A percentile compares a stretch with the other conserved stretches of the same genome.
Evolutionary conservation across 1,140 invertebrate genomes (phyloP).

Genomic region (Heliconius eleuchia): DNA sequence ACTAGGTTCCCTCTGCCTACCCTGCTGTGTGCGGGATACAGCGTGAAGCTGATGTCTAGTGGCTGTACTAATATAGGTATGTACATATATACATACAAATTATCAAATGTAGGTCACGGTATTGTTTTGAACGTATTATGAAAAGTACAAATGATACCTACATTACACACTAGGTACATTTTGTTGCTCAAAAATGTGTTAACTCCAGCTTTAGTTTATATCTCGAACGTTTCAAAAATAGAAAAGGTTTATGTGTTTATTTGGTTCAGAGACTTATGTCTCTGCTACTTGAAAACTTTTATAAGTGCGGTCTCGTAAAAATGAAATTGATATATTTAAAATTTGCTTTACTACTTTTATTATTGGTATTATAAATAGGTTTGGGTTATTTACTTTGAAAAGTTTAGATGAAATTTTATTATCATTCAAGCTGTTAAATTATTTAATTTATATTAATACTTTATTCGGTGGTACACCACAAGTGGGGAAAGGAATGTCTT

Average conservation of each 20-base stretch:
- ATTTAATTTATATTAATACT: neutral
- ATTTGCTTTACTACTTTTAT: neutral
- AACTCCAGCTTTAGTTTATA: slow-evolving; percentile 33
- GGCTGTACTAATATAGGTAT: too few relatives aligned
- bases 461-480: too few relatives aligned
- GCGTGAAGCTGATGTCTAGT: too few relatives aligned
- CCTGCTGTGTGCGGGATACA: too few relatives aligned
- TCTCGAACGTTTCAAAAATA: slow-evolving; percentile 33
- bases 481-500: too few relatives aligned
- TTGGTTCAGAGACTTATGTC: slow-evolving; percentile 31
- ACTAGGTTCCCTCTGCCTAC: too few relatives aligned
- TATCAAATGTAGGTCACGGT: slow-evolving; percentile 3
- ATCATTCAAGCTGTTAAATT: neutral
- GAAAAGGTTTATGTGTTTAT: slow-evolving; percentile 38
- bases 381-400: neutral
- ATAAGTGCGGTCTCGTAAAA: slow-evolving; percentile 20
- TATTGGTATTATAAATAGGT: neutral
- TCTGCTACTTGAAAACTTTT: slow-evolving; percentile 27
- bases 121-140: neutral
- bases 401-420: neutral
- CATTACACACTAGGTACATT: neutral
- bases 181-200: slow-evolving; percentile 11
- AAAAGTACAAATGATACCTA: neutral
- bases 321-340: slow-evolving; percentile 11
- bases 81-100: neutral